Conservation (phyloP, 2,113 vertebrate genomes). For the Leptobrachium ailaonicum region DNA sequence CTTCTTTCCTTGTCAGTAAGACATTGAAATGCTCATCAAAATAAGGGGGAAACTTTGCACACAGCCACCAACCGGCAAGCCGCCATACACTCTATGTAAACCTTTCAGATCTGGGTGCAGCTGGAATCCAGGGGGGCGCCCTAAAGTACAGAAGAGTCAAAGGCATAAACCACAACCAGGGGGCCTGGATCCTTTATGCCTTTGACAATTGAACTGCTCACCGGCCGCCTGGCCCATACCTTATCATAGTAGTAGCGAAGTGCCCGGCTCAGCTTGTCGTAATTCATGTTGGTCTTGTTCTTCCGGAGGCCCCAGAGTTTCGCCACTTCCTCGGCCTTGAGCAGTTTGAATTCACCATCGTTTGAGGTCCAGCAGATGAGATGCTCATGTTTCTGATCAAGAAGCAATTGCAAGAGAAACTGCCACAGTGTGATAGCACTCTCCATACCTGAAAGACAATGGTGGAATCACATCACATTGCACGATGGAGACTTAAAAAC, state of each 20-base stretch:
- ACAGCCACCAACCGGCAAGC: no score
- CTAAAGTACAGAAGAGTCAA: no score
- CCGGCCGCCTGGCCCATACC: conserved; percentile 63
- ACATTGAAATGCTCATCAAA: no score
- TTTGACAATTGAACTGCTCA: no score
- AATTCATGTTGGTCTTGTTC: conserved; percentile 98
- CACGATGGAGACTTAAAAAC: no score
- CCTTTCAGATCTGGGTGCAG: no score
- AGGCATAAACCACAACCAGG: no score
- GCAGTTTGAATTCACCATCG: conserved; percentile 96
- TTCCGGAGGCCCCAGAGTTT: conserved; percentile 95
- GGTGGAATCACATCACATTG: neutral
- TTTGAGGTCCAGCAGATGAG: conserved; percentile 96
- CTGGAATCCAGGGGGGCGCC: no score
- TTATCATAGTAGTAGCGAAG: conserved; percentile 97
- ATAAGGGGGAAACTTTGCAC: no score
- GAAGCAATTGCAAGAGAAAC: conserved; percentile 95
- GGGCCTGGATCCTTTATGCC: no score
- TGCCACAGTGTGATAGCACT: conserved; percentile 97
- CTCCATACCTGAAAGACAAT: conserved; percentile 82
- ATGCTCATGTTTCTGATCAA: conserved; percentile 94
- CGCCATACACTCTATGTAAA: no score
- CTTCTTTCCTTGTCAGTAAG: no score
- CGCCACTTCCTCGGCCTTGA: conserved; percentile 95
- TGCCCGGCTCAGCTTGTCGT: conserved; percentile 93